Conservation (phyloP, 2,113 vertebrate genomes). For the Connochaetes taurinus region DNA sequence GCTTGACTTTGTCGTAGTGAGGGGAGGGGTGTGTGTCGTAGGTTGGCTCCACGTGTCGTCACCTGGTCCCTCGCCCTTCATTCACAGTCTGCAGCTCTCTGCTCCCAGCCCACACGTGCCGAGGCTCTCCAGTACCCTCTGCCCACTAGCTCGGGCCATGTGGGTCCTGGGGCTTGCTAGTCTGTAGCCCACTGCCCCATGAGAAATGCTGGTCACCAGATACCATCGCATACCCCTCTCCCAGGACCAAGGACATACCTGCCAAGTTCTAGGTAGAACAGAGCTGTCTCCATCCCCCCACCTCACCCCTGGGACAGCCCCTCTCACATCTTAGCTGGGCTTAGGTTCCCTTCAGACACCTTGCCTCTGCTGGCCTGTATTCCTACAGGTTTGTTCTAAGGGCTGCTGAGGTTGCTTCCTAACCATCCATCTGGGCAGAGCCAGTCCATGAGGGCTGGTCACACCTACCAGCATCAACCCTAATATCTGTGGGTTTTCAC, state of each 20-base stretch:
- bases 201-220: background rate
- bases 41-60: background rate
- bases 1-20: background rate
- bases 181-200: background rate
- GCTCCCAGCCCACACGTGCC: background rate
- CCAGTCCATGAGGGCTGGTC: background rate
- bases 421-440: background rate
- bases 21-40: fast-evolving
- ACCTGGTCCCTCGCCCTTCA: no score
- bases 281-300: background rate
- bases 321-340: no score
- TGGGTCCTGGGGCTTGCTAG: background rate
- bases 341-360: background rate
- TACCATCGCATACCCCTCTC: background rate
- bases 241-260: background rate
- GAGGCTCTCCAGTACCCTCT: background rate
- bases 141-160: fast-evolving
- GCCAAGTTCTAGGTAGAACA: background rate
- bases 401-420: background rate
- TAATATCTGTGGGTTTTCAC: background rate
- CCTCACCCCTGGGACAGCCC: background rate
- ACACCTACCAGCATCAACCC: background rate
- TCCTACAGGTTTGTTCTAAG: background rate
- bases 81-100: background rate
- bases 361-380: background rate